A percentile compares a stretch with the other conserved stretches of the same genome.
These are phyloP conservation scores for Neosilurus hyrtlii DNA, from an alignment of 2,797 vertebrate genomes.

Conservation along the genomic window DNA sequence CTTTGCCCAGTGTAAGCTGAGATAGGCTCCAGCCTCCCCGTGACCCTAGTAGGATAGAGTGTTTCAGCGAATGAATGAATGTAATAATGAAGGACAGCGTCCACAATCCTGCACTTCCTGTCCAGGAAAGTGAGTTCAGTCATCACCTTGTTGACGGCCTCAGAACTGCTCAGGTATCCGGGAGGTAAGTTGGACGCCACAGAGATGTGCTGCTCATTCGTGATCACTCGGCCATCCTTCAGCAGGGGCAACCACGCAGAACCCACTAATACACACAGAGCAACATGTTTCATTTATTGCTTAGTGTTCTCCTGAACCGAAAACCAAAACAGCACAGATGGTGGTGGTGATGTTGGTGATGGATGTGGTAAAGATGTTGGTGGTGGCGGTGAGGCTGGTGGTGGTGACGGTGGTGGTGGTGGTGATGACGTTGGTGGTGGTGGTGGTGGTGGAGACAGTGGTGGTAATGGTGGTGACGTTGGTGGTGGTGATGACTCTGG, in stretches of 20 bases:
- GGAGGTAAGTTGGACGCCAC: conserved; percentile 84
- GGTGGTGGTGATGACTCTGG: neutral
- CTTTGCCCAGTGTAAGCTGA: too few relatives aligned
- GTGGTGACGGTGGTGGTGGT: too few relatives aligned
- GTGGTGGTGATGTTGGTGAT: neutral
- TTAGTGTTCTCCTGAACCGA: neutral
- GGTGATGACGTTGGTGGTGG: neutral
- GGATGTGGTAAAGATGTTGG: conserved; percentile 72
- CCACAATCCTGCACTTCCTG: neutral
- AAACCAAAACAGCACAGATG: too few relatives aligned
- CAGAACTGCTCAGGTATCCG: conserved; percentile 86
- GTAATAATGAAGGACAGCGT: neutral
- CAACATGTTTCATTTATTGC: neutral
- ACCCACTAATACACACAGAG: conserved; percentile 76
- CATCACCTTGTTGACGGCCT: conserved; percentile 83
- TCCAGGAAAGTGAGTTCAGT: too few relatives aligned
- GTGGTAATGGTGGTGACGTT: neutral
- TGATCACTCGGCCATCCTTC: conserved; percentile 88
- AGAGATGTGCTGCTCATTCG: conserved; percentile 84
- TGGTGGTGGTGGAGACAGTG: neutral
- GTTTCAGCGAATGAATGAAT: too few relatives aligned
- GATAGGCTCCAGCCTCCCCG: too few relatives aligned
- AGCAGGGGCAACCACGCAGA: conserved; percentile 92
- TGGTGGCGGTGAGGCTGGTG: too few relatives aligned
- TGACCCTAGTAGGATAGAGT: too few relatives aligned